Conservation (phyloP, 2,797 vertebrate genomes). For the Varecia variegata region DNA sequence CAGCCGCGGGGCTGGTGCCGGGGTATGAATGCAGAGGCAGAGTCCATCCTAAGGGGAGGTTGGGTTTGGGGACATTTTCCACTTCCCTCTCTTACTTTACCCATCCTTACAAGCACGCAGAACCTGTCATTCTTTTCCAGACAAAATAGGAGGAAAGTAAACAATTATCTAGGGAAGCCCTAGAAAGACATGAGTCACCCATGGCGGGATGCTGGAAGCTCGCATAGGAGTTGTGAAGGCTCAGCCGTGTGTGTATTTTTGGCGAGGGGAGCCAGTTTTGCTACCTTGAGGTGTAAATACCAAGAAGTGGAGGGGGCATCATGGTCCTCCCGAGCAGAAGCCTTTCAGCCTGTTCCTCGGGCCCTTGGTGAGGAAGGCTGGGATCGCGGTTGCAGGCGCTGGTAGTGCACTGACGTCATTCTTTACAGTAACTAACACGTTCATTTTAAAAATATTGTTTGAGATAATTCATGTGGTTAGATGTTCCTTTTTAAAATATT, state of each 20-base stretch:
- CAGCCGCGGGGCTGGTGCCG: fast-evolving
- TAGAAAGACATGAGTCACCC: neutral
- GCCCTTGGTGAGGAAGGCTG: neutral
- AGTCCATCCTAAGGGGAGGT: neutral
- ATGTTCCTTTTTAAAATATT: neutral
- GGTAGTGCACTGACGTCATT: neutral
- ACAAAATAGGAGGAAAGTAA: neutral
- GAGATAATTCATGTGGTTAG: neutral
- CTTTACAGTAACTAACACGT: neutral
- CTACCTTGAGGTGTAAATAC: neutral
- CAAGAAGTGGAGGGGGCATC: neutral
- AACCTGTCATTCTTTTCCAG: neutral
- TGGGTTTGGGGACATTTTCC: neutral
- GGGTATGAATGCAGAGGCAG: neutral
- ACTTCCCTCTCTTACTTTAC: neutral
- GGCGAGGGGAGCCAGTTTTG: neutral
- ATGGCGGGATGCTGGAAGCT: neutral
- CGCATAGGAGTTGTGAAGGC: neutral
- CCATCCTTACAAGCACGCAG: neutral
- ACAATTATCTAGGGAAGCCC: neutral
- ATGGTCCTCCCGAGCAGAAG: neutral
- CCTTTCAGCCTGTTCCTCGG: neutral
- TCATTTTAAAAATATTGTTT: neutral
- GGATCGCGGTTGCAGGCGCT: neutral
- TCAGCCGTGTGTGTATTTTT: neutral